phyloP scores from a whole-genome alignment of 2,113 vertebrate species.

The Stigmatopora argus region DNA sequence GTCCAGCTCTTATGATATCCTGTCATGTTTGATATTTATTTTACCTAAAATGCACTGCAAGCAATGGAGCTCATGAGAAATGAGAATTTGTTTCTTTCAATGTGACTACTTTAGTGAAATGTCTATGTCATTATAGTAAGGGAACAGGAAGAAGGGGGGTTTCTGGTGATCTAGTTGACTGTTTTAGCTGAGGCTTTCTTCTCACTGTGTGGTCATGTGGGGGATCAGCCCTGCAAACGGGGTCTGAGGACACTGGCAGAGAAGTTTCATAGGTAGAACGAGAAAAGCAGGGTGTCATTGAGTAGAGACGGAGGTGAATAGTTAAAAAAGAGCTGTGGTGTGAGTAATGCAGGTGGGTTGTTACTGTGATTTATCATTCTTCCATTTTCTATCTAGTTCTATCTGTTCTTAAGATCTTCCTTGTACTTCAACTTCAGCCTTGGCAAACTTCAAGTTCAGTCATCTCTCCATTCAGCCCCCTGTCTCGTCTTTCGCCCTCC shows the following conservation, averaged over 20 bases:
- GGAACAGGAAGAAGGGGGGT: slow-evolving; percentile 27
- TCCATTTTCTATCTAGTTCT: slow-evolving; percentile 19
- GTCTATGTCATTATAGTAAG: slow-evolving; percentile 39
- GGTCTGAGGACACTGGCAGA: slow-evolving; percentile 48
- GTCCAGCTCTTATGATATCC: too few species aligned
- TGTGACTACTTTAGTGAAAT: too few species aligned
- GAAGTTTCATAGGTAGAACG: slow-evolving; percentile 49
- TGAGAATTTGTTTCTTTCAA: too few species aligned
- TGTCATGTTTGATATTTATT: too few species aligned
- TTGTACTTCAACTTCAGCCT: slow-evolving; percentile 54
- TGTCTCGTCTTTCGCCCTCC: slow-evolving; percentile 23
- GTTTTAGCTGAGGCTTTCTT: slow-evolving; percentile 65
- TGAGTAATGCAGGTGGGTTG: slow-evolving; percentile 37
- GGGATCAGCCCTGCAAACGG: slow-evolving; percentile 40
- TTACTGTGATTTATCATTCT: slow-evolving; percentile 32
- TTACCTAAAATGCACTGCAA: too few species aligned
- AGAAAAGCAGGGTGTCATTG: slow-evolving; percentile 5
- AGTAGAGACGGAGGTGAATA: slow-evolving; percentile 11
- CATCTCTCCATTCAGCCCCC: slow-evolving; percentile 40
- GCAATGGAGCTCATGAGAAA: too few species aligned
- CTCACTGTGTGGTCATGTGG: slow-evolving; percentile 65
- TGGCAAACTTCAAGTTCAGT: slow-evolving; percentile 48
- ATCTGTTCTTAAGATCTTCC: slow-evolving; percentile 16
- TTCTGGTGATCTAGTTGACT: slow-evolving; percentile 60
- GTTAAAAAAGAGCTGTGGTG: slow-evolving; percentile 14